Conservation (phyloP, 1,140 invertebrate genomes). For the Eurosta solidaginis region DNA sequence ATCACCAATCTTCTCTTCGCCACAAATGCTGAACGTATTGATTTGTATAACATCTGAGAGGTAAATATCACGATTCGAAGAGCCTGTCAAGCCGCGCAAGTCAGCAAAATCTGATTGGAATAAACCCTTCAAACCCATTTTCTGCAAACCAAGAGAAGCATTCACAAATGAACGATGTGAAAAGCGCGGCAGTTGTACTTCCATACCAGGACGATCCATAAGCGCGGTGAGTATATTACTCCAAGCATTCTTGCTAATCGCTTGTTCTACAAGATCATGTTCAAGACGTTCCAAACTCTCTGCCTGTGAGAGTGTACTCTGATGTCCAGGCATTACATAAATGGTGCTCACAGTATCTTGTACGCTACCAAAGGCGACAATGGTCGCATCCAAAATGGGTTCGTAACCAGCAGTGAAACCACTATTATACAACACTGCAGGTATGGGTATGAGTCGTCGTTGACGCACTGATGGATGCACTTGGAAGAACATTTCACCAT, state of each 20-base stretch:
- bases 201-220: constrained; percentile 73
- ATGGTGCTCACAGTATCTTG: constrained; percentile 76
- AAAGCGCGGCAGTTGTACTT: constrained; percentile 81
- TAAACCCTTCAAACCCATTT: constrained; percentile 79
- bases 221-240: constrained; percentile 73
- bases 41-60: constrained; percentile 80
- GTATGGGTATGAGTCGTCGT: constrained; percentile 77
- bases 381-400: constrained; percentile 78
- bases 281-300: constrained; percentile 77
- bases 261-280: constrained; percentile 68
- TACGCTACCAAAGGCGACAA: constrained; percentile 72
- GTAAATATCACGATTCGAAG: constrained; percentile 72
- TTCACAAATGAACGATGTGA: constrained; percentile 81
- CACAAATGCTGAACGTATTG: constrained; percentile 78
- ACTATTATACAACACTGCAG: constrained; percentile 75
- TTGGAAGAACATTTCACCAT: constrained; percentile 84
- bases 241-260: constrained; percentile 73
- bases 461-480: constrained; percentile 77
- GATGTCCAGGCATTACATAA: constrained; percentile 78
- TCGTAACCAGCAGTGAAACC: constrained; percentile 83
- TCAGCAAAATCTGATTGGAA: constrained; percentile 76
- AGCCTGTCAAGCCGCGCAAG: constrained; percentile 77
- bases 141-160: constrained; percentile 72
- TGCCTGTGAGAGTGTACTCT: constrained; percentile 73
- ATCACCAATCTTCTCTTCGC: constrained; percentile 72